Evolutionary conservation across 2,797 vertebrate species (phyloP).

Genomic region (Heterohyrax brucei): DNA sequence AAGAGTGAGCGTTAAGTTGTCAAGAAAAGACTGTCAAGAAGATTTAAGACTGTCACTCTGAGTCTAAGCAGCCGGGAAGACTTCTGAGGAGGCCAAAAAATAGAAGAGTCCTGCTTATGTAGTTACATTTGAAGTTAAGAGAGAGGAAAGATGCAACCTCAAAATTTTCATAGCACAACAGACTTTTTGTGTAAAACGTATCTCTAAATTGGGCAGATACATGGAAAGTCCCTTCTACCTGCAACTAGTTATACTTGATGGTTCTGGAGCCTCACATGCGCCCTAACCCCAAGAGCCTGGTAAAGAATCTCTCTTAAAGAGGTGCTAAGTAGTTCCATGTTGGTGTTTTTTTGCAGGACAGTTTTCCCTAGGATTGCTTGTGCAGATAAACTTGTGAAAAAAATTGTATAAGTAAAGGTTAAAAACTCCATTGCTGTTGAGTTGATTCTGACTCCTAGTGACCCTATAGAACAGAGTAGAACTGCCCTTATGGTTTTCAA

Average conservation of each 20-base stretch:
- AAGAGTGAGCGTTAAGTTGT: neutral
- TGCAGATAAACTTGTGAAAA: neutral
- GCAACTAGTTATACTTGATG: too few relatives aligned
- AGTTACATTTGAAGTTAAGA: neutral
- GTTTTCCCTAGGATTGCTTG: neutral
- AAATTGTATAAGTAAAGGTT: neutral
- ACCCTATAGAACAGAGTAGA: too few relatives aligned
- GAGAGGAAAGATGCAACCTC: neutral
- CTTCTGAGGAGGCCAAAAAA: neutral
- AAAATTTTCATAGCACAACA: neutral
- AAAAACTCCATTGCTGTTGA: neutral
- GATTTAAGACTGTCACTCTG: neutral
- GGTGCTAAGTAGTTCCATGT: fast-evolving
- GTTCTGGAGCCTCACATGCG: neutral
- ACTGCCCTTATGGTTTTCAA: neutral
- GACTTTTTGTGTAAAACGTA: neutral
- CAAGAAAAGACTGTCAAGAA: neutral
- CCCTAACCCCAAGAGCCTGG: neutral
- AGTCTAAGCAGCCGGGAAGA: neutral
- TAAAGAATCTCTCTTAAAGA: neutral
- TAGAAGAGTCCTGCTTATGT: neutral
- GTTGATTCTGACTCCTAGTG: neutral
- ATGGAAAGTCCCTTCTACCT: neutral
- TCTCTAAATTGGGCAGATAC: neutral
- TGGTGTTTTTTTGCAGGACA: too few relatives aligned